Evolutionary conservation across 1,140 invertebrate genomes (phyloP).

Genomic region (Bombus picipes): DNA sequence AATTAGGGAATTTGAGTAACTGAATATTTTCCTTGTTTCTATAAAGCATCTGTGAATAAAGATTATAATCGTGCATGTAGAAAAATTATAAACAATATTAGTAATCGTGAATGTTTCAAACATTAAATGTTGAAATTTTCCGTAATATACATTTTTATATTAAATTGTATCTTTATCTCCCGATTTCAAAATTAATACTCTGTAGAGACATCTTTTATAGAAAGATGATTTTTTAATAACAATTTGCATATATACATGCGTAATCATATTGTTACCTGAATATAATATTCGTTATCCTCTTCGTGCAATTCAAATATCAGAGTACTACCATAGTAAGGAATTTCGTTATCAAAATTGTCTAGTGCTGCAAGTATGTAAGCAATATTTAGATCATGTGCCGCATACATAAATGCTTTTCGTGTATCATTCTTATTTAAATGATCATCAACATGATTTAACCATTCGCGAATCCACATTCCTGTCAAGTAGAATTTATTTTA

Average conservation of each 20-base stretch:
- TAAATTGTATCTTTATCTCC: background rate
- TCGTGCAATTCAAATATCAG: slow-evolving; percentile 36
- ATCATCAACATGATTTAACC: slow-evolving; percentile 1
- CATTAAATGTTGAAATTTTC: background rate
- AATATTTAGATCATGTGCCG: slow-evolving; percentile 26
- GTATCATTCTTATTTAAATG: background rate
- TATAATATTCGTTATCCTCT: slow-evolving; percentile 8
- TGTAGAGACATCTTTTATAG: background rate
- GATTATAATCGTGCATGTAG: background rate
- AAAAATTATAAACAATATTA: background rate
- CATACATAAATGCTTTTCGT: slow-evolving; percentile 36
- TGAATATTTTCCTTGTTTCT: background rate
- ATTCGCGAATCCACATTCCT: slow-evolving; percentile 36
- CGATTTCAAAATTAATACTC: background rate
- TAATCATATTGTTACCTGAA: slow-evolving; percentile 20
- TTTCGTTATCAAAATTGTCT: slow-evolving; percentile 28
- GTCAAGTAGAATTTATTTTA: background rate
- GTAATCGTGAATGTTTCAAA: background rate
- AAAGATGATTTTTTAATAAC: background rate
- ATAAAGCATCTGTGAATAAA: background rate
- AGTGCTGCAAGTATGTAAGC: slow-evolving; percentile 9
- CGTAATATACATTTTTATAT: background rate
- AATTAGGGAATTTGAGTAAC: background rate
- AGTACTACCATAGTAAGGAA: slow-evolving; percentile 14
- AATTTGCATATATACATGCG: too few species aligned